Base-by-base conservation (phyloP, 2,888 invertebrate species). In the Drosophila meridiana region DNA sequence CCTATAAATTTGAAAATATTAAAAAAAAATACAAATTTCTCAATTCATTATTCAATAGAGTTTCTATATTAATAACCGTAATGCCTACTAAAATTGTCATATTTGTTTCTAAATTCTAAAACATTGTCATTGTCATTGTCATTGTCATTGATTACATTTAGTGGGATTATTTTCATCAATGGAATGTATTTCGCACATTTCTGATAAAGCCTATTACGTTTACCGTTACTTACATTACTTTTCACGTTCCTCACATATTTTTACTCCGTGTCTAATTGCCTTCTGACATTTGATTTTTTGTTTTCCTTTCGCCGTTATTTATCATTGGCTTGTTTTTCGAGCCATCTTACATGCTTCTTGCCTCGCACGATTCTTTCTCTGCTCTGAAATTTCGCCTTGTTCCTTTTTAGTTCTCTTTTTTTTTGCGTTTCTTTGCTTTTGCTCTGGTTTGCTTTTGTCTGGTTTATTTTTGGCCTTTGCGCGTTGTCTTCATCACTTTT, bases 401-500 rank as follows among this genome's bases (percentile, higher is more conserved):
- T 32, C 20, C 13, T 0, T 50, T 38, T 30, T 13, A 11, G 28
- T 38, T 20, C 20, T 1, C n/a, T n/a, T n/a, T 36, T 26, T 26
- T 42, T 45, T 13, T 45, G 20, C 1, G 1, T 52, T 34, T n/a
- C 28, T 4, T 43, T 47, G 36, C 28, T 38, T 61, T 38, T 43
- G 32, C 56, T 42, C 38, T 28, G 14, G 43, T 28, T 36, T 32
- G 14, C 42, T 62, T 61, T 62, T 28, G 45, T 45, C 42, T 66
- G 34, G 8, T 40, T 52, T 61, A 20, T 13, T 48, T 57, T 58
- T 30, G 43, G 47, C 6, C 9, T 65, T 61, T 76, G n/a, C 45
- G 38, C 60, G 32, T 43, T 52, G 58, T 58, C 40, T 64, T 79
- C 53, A 60, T 61, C 58, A 73, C 47, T 56, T 76, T 76, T 80